A percentile compares a stretch with the other conserved stretches of the same genome.
These are phyloP conservation scores for Pseudorasbora parva DNA, from an alignment of 2,113 vertebrate species.

Conservation along the genomic window DNA sequence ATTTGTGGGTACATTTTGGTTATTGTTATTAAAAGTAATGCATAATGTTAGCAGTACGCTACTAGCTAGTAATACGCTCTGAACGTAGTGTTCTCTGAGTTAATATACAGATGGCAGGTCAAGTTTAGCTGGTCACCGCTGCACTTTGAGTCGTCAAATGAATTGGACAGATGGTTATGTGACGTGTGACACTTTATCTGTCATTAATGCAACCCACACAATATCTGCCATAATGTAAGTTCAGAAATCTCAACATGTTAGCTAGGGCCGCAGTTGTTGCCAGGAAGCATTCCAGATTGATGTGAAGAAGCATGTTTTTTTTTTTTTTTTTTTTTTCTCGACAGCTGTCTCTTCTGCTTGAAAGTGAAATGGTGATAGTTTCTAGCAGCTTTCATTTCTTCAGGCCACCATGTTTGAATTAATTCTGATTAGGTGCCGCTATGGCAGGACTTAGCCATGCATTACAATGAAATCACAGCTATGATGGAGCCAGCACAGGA, in stretches of 20 bases:
- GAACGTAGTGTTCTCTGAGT: background rate
- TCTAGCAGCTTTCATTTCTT: constrained; percentile 27
- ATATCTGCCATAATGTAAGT: background rate
- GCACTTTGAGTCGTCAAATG: background rate
- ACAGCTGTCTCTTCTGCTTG: constrained; percentile 16
- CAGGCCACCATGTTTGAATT: constrained; percentile 35
- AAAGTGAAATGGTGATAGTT: constrained; percentile 6
- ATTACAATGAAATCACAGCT: constrained; percentile 53
- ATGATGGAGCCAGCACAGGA: constrained; percentile 47
- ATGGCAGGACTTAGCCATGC: constrained; percentile 39
- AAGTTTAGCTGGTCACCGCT: background rate
- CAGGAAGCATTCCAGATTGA: background rate
- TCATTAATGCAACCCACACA: constrained; percentile 31
- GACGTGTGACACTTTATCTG: background rate
- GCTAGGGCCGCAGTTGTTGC: background rate
- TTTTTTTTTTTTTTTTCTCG: background rate
- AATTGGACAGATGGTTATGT: constrained; percentile 27
- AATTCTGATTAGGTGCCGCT: constrained; percentile 41
- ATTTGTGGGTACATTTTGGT: background rate
- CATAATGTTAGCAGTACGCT: background rate
- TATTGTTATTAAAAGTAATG: background rate
- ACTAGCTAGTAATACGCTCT: background rate
- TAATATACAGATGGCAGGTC: constrained; percentile 19
- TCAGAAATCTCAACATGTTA: background rate
- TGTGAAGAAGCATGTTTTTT: background rate